phyloP scores from a whole-genome alignment of 2,113 vertebrate species.

The Pan paniscus region DNA sequence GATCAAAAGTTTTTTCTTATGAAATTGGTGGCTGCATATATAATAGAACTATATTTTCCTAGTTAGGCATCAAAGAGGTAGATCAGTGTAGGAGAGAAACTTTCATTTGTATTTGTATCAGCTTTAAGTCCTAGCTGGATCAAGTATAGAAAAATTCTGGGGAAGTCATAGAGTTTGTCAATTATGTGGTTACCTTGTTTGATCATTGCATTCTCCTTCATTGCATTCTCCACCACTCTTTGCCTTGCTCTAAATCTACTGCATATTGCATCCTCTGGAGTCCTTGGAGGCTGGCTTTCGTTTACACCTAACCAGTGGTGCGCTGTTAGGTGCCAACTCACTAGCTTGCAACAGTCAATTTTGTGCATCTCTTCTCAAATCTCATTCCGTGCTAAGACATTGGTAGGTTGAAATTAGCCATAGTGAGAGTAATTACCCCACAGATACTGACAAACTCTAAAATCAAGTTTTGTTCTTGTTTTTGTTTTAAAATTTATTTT shows the following conservation, averaged over 20 bases:
- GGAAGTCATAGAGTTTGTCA: background rate
- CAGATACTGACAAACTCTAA: background rate
- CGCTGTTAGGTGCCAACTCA: background rate
- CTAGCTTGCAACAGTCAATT: background rate
- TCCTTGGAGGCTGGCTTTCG: background rate
- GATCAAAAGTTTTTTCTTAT: background rate
- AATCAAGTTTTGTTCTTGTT: background rate
- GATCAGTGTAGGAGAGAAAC: background rate
- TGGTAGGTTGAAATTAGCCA: background rate
- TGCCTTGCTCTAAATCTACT: background rate
- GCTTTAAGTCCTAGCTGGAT: background rate
- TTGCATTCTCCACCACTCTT: background rate
- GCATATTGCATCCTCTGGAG: fast-evolving
- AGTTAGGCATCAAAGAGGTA: background rate
- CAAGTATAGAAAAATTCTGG: background rate
- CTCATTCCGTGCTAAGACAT: background rate
- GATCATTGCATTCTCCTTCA: fast-evolving
- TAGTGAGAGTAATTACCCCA: background rate
- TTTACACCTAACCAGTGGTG: background rate
- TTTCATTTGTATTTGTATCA: background rate
- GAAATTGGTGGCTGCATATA: background rate
- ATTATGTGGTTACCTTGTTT: background rate
- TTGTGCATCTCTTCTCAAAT: background rate
- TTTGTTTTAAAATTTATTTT: background rate
- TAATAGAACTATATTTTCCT: background rate